Percentiles rank a stretch among this genome's conserved stretches.
These are phyloP conservation scores for Ichneumon xanthorius DNA, from an alignment of 2,888 invertebrate genomes.

Conservation along the genomic window DNA sequence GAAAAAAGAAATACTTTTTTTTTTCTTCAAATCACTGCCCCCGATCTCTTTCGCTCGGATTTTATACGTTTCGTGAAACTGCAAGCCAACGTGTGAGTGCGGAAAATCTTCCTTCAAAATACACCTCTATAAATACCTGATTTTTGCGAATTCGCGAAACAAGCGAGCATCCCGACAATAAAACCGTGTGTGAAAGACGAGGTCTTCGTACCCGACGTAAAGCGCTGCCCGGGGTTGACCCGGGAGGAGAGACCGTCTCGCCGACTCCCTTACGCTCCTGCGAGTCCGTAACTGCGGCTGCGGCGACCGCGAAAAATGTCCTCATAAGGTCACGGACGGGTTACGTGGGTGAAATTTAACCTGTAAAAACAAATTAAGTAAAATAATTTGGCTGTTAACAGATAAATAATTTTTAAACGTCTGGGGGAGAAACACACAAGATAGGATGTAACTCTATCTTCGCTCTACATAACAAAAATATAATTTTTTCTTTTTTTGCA, in stretches of 20 bases:
- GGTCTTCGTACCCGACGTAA: background rate
- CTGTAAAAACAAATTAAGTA: background rate
- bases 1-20: conserved; percentile 22
- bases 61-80: background rate
- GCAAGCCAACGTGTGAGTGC: background rate
- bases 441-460: no score
- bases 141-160: background rate
- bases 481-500: background rate
- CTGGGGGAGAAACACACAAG: no score
- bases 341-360: conserved; percentile 22
- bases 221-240: background rate
- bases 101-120: background rate
- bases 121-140: background rate
- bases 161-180: background rate
- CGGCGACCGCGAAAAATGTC: background rate
- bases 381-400: no score
- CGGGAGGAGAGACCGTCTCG: background rate
- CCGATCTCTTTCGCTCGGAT: background rate
- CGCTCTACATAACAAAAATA: no score
- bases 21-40: conserved; percentile 7
- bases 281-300: background rate
- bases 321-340: conserved; percentile 30
- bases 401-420: no score
- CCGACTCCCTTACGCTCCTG: background rate
- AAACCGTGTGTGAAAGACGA: background rate